phyloP scores from a whole-genome alignment of 2,113 vertebrate genomes.

The Sisor rabdophorus region DNA sequence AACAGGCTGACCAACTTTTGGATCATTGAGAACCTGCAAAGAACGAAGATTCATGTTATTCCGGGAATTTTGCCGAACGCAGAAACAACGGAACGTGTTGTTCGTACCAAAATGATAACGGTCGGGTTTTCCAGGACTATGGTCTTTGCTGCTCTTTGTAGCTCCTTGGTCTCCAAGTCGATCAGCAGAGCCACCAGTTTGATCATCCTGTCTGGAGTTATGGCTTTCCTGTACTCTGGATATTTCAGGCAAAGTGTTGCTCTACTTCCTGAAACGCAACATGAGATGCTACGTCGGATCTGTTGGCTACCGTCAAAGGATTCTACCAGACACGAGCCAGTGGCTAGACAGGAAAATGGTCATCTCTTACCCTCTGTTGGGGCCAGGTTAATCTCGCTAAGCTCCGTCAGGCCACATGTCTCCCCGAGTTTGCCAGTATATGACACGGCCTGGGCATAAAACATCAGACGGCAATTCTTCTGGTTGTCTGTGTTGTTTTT shows the following conservation, averaged over 20 bases:
- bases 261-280: slow-evolving; percentile 61
- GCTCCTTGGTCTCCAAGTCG: slow-evolving; percentile 51
- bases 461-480: slow-evolving; percentile 63
- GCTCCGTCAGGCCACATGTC: slow-evolving; percentile 63
- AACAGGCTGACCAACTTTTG: slow-evolving; percentile 70
- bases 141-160: slow-evolving; percentile 68
- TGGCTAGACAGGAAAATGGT: not conserved
- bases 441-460: slow-evolving; percentile 67
- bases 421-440: slow-evolving; percentile 73
- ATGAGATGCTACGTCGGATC: not conserved
- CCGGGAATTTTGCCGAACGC: too few species aligned
- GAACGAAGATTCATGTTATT: not conserved
- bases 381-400: slow-evolving; percentile 56
- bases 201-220: slow-evolving; percentile 81
- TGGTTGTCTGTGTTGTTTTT: slow-evolving; percentile 62
- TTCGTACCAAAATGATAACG: slow-evolving; percentile 75
- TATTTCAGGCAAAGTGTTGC: slow-evolving; percentile 74
- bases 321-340: not conserved
- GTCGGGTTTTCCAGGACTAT: slow-evolving; percentile 79
- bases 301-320: not conserved
- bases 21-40: slow-evolving; percentile 76
- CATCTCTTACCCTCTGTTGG: slow-evolving; percentile 61
- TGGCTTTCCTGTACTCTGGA: slow-evolving; percentile 63
- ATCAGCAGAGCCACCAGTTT: slow-evolving; percentile 75
- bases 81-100: not conserved